Evolutionary conservation across 2,113 vertebrate species (phyloP), one percentile per base, ranked within the genome.

Genomic region (Trochalopteron elliotii): DNA sequence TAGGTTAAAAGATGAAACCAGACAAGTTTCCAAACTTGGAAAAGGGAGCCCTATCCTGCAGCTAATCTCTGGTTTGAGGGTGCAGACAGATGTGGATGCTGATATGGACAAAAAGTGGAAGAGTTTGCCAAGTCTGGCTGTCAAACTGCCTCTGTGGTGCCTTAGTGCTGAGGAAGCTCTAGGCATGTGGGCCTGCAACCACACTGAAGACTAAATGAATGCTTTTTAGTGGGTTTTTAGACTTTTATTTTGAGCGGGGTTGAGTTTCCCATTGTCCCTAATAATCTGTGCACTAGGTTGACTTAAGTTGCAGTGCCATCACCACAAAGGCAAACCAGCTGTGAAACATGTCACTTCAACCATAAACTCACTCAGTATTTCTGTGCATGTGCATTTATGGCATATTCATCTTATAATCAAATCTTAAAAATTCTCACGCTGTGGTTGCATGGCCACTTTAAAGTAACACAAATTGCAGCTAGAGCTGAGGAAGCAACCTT

Each of bases 301-400:
- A 35, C 16, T 15, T 35, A 65, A 78, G 1, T 1, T 33, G 19
- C 12, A 9, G 2, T n/a, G 21, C 15, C 31, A 52, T 56, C 20
- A 21, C 7, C 11, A 31, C 23, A 16, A 9, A 33, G 31, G n/a
- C 10, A 75, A 70, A 22, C 7, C 15, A 86, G 28, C 23, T 84
- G n/a, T 37, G 40, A 47, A 61, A 52, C 4, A 3, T 2, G 12
- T 39, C 1, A 0, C 30, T 80, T 87, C 28, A 76, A 19, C 25
- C 24, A 19, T 1, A 4, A 61, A 3, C 6, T 33, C 3, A 1
- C 13, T 53, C 8, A 6, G 23, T 22, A 19, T 39, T 65, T 74
- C 30, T 69, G 9, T 37, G 19, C 7, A 10, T 3, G 9, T 72
- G 31, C 14, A 15, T 37, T 27, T 10, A 56, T 33, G 22, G 10